Evolutionary conservation across 1,140 invertebrate species (phyloP), one percentile per base, ranked within the genome.

Genomic region (Temnothorax curvispinosus): DNA sequence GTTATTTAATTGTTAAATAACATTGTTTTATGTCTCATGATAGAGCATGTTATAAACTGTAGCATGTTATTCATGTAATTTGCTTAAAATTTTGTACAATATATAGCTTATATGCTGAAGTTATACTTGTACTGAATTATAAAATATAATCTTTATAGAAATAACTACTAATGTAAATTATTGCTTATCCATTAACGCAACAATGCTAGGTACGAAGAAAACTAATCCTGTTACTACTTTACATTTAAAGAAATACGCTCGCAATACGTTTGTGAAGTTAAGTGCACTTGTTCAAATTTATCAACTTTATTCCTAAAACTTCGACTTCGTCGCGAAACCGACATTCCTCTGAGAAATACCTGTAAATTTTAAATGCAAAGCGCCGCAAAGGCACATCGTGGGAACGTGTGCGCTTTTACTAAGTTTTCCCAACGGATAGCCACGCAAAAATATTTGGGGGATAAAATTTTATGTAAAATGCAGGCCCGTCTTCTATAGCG

Each of bases 391-490:
- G 69, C 41, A 84, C 67, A 47, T 82, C 54, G n/a, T 18, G 18
- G 18, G 13, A 58, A 60, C 21, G 41, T 47, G 69, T 38, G 8
- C 69, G 80, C 69, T 62, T 84, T 84, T 47, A 44, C 54, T 60
- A 75, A 75, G 69, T 84, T 75, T 18, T 84, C 80, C 69, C 80
- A 84, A 21, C 44, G 69, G 80, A 74, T 74, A 18, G 32, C 52
- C 13, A 74, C 11, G 52, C 56, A n/a, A 82, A 84, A 75, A 47
- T 84, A 75, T 84, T 84, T 84, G 18, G 44, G 44, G 44, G 13
- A 64, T 74, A 7, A 75, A 84, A 75, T 84, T 82, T 74, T 82
- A 84, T 84, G 13, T 84, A 75, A 75, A 84, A 84, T 75, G 44
- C 69, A 84, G n/a, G 4, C 4, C 32, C 8, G 54, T 56, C 69